Evolutionary conservation across 2,797 vertebrate genomes (phyloP), one percentile per base, ranked within the genome.

Genomic region (Xenentodon cancila): DNA sequence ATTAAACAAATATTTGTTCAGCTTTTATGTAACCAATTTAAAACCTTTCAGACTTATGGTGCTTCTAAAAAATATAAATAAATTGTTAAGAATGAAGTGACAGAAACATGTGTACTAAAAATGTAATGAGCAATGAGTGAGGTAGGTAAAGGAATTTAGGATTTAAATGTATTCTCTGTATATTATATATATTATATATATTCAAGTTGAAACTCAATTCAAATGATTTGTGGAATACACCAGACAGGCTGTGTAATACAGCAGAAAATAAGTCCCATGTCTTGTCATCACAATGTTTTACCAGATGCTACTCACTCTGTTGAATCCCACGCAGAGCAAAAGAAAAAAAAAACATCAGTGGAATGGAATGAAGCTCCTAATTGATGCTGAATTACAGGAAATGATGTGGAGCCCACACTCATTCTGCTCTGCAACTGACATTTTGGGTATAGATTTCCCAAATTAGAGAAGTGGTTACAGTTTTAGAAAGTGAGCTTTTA

Each of bases 371-470:
- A 83, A 53, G 34, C 53, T 68, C 37, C 68, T 56, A 79, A 77
- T 59, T 83, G 64, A 79, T 78, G 59, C 37, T 52, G 44, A 74
- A 77, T 90, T 49, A 79, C 70, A 59, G 75, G 79, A 85, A 86
- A 82, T 70, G 58, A 79, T 53, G 69, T 63, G 20, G 15, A 75
- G 68, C 52, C 22, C 64, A 64, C 59, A 40, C 68, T 59, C 30
- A 6, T 43, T 54, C 32, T 7, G 1, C 70, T 61, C 55, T 27
- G 45, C 0, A 12, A 57, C 59, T 79, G 57, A 60, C 57, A 50
- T 72, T 80, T 75, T 59, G 40, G 52, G 44, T 61, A 64, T 9
- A 19, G 60, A 25, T 72, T 78, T 54, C 59, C 46, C 58, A 77
- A 77, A 66, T 59, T 51, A 56, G 18, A 45, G n/a, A 30, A 64